phyloP scores from a whole-genome alignment of 2,797 vertebrate species.

The Cossypha niveicapilla region DNA sequence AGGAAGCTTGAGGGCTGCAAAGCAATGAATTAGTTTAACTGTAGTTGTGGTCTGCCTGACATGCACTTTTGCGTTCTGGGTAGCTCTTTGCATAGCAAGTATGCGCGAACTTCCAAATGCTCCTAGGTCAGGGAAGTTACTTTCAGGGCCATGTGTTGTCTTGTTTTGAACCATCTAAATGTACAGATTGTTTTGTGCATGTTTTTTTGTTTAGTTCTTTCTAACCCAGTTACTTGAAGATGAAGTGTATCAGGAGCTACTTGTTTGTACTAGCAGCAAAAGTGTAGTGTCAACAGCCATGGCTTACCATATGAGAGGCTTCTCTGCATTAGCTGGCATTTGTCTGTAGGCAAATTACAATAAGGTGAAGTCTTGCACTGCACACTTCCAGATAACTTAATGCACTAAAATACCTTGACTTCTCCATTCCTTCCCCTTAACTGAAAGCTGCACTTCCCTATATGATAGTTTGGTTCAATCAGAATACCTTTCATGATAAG shows the following conservation, averaged over 20 bases:
- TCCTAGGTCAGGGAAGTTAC: neutral
- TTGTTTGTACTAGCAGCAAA: neutral
- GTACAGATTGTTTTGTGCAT: neutral
- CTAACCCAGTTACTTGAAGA: neutral
- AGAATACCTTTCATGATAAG: neutral
- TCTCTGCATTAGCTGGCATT: neutral
- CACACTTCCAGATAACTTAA: neutral
- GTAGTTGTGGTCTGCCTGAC: neutral
- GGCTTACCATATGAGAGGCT: neutral
- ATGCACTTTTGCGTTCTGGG: neutral
- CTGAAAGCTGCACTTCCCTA: neutral
- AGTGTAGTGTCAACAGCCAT: neutral
- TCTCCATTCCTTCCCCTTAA: neutral
- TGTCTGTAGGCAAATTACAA: neutral
- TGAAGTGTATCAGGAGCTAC: neutral
- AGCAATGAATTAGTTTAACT: neutral
- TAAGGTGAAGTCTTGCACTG: neutral
- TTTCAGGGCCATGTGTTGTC: neutral
- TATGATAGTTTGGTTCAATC: neutral
- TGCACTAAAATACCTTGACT: neutral
- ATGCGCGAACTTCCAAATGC: neutral
- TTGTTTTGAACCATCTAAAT: neutral
- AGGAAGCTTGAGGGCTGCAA: neutral
- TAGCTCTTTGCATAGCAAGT: neutral
- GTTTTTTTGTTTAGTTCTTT: neutral